Base-by-base conservation (phyloP, 2,888 invertebrate genomes). In the Saturnia japonica region DNA sequence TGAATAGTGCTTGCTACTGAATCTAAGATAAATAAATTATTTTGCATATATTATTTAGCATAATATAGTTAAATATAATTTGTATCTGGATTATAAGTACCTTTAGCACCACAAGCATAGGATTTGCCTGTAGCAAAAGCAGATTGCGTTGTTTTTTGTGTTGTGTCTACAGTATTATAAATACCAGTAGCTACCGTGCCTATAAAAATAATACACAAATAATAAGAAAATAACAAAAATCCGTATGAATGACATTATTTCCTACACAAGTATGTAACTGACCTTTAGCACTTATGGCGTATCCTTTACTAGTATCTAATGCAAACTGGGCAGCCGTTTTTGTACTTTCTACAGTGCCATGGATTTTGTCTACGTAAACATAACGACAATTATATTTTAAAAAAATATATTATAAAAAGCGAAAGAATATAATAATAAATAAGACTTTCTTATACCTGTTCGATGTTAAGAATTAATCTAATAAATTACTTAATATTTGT, bases 281-380 rank as follows among this genome's bases (percentile, higher is more conserved):
- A 78, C 80, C 78, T 76, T 78, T 80, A 28, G 80, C 80, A 54
- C 71, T 72, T 51, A 51, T 66, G 28, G 74, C 78, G 67, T 78
- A 72, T 74, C 75, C 47, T 73, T 72, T 75, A 66, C 80, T 76
- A 57, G 77, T 73, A 69, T 80, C 82, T 45, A 83, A 76, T 8
- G 86, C 86, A 45, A 84, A 79, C 68, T 85, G 82, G 28, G 86
- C 86, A 9, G 82, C 81, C 72, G 83, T 84, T 76, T 85, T 85
- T 40, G 86, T 78, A 60, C 73, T 75, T 69, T 83, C 80, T 70
- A 81, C 78, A 43, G 80, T 76, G 45, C 71, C 72, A 68, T 71
- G 64, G 43, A 72, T 66, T 69, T 74, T 74, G 71, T 71, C 71
- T 71, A 68, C 40, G 28, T 57, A 25, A 57, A 57, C 22, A 57